Evolutionary conservation across 2,888 invertebrate species (phyloP).

Genomic region (Carcina quercana): DNA sequence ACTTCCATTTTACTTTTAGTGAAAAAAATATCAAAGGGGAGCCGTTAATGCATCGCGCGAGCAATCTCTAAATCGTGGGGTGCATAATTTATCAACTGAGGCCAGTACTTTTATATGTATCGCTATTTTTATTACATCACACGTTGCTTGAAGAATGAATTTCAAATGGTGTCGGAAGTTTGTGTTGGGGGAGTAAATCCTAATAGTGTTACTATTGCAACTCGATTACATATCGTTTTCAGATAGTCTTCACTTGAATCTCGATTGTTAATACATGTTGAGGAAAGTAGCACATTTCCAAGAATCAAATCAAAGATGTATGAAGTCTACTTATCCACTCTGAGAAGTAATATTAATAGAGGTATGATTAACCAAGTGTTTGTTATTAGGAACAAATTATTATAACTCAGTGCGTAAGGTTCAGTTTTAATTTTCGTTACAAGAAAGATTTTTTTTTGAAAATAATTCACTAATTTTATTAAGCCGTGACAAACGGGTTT

Average conservation of each 20-base stretch:
- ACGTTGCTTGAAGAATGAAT: conserved; percentile 70
- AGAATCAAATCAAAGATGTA: too few species aligned
- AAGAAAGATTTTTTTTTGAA: too few species aligned
- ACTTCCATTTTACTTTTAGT: conserved; percentile 50
- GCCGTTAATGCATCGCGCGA: conserved; percentile 56
- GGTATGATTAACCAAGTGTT: too few species aligned
- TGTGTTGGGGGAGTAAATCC: conserved; percentile 62
- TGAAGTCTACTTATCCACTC: too few species aligned
- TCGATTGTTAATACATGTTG: too few species aligned
- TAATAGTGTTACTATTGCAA: conserved; percentile 28
- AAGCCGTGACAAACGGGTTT: too few species aligned
- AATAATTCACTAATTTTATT: too few species aligned
- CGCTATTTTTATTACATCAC: conserved; percentile 72
- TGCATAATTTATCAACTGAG: conserved; percentile 66
- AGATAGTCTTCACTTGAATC: neutral
- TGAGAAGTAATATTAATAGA: too few species aligned
- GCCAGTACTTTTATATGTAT: conserved; percentile 51
- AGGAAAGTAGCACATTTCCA: too few species aligned
- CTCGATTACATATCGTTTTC: conserved; percentile 4
- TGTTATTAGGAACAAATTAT: neutral
- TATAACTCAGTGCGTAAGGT: too few species aligned
- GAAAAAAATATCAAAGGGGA: conserved; percentile 56
- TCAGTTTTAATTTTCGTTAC: too few species aligned
- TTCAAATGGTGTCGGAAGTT: conserved; percentile 72
- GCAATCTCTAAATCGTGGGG: conserved; percentile 64